Conservation (phyloP, 2,888 invertebrate genomes). For the Diarsia mendica region DNA sequence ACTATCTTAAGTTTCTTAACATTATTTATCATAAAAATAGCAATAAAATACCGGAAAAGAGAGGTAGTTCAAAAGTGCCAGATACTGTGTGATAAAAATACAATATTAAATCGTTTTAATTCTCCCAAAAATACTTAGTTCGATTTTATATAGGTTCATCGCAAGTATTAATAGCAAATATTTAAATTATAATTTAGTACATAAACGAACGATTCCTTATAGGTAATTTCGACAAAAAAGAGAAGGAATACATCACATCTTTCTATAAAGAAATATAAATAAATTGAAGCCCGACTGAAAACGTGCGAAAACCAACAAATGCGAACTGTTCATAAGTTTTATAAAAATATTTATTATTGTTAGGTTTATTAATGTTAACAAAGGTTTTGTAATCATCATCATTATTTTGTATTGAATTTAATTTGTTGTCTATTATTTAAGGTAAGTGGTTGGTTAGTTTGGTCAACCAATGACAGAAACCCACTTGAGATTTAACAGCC, state of each 20-base stretch:
- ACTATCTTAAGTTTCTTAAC: not conserved
- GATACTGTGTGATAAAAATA: not conserved
- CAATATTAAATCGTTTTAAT: not conserved
- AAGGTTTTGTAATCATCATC: too few species aligned
- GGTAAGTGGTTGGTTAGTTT: not conserved
- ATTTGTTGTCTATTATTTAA: not conserved
- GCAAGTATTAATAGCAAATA: conserved; percentile 50
- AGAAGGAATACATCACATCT: conserved; percentile 46
- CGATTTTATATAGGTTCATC: conserved; percentile 21
- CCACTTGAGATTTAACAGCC: not conserved
- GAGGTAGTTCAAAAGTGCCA: conserved; percentile 33
- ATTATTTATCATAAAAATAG: conserved; percentile 10
- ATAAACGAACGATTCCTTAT: conserved; percentile 44
- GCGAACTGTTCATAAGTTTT: conserved; percentile 14
- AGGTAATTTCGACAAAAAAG: conserved; percentile 52
- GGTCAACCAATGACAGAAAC: not conserved
- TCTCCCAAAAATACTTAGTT: not conserved
- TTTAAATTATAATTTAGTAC: conserved; percentile 46
- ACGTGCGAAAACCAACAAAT: conserved; percentile 28
- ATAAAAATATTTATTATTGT: not conserved
- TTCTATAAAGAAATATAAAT: conserved; percentile 25
- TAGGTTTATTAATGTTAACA: not conserved
- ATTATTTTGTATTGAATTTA: not conserved
- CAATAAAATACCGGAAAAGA: conserved; percentile 9
- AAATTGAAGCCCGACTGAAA: conserved; percentile 57